These are phyloP conservation scores for Sprattus sprattus DNA, from an alignment of 2,113 vertebrate genomes.

Conservation along the genomic window DNA sequence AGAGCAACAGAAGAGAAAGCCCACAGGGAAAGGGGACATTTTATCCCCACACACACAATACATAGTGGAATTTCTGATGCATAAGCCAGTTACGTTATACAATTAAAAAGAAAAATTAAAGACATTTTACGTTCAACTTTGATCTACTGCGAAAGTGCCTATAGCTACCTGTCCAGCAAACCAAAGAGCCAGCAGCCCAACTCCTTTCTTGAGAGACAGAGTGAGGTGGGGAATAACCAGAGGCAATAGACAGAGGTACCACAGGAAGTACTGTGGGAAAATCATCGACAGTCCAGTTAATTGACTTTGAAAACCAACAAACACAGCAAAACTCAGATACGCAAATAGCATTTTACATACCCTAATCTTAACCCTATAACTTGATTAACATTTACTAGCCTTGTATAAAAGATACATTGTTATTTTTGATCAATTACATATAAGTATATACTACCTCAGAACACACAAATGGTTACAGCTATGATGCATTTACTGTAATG, in stretches of 20 bases:
- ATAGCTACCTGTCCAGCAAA: slow-evolving; percentile 78
- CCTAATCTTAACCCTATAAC: too few relatives aligned
- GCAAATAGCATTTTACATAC: slow-evolving; percentile 72
- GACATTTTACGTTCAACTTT: neutral
- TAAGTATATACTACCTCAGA: too few relatives aligned
- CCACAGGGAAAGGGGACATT: neutral
- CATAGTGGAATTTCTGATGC: too few relatives aligned
- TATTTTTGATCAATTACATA: too few relatives aligned
- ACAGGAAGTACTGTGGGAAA: slow-evolving; percentile 81
- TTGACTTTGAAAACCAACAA: too few relatives aligned
- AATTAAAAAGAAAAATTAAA: neutral
- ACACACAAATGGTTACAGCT: too few relatives aligned
- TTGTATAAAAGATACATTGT: too few relatives aligned
- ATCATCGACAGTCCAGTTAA: too few relatives aligned
- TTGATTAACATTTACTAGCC: too few relatives aligned
- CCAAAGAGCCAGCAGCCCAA: slow-evolving; percentile 80
- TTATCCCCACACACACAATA: too few relatives aligned
- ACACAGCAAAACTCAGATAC: slow-evolving; percentile 58
- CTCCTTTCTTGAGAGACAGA: slow-evolving; percentile 66
- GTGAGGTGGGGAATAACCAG: slow-evolving; percentile 78
- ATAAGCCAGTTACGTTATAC: neutral
- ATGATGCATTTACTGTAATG: too few relatives aligned
- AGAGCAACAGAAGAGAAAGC: neutral
- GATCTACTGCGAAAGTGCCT: neutral
- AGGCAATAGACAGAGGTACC: slow-evolving; percentile 94